A percentile compares a stretch with the other conserved stretches of the same genome.
These are phyloP conservation scores for Drosophila obscura DNA, from an alignment of 1,140 invertebrate genomes.

Conservation along the genomic window DNA sequence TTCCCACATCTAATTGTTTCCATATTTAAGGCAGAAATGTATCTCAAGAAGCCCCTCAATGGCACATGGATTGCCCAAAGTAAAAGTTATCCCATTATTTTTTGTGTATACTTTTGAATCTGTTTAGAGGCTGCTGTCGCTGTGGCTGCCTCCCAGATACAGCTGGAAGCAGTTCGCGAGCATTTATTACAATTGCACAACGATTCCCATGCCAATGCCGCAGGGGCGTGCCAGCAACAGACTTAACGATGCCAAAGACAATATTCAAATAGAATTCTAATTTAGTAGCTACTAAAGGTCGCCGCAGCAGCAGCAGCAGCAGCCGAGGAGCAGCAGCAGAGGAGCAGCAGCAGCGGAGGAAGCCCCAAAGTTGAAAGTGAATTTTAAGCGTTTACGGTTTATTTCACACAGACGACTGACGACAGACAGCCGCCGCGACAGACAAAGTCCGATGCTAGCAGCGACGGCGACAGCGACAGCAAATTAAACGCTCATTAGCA, in stretches of 20 bases:
- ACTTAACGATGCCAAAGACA: constrained; percentile 22
- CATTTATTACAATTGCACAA: constrained; percentile 53
- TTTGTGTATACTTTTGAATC: too few species aligned
- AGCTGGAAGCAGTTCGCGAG: background rate
- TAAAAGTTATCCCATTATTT: too few species aligned
- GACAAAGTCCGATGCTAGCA: background rate
- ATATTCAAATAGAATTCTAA: constrained; percentile 67
- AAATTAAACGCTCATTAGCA: constrained; percentile 78
- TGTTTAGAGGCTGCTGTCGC: too few species aligned
- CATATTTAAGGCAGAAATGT: too few species aligned
- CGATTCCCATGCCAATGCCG: constrained; percentile 2
- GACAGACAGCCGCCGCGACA: background rate
- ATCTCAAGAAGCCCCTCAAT: too few species aligned
- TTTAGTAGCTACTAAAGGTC: constrained; percentile 63
- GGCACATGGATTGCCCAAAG: too few species aligned
- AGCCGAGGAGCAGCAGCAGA: background rate
- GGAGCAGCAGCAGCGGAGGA: constrained; percentile 7
- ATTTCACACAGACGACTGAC: constrained; percentile 11
- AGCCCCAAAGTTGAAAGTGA: constrained; percentile 64
- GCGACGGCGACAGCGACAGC: constrained; percentile 13
- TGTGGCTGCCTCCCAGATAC: background rate
- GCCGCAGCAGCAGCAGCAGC: constrained; percentile 6
- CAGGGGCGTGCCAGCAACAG: background rate
- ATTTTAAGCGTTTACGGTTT: constrained; percentile 67
- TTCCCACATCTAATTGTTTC: too few species aligned